Conservation (phyloP, 37 sponge, comb jelly and placozoan species). For the Amphimedon queenslandica region DNA sequence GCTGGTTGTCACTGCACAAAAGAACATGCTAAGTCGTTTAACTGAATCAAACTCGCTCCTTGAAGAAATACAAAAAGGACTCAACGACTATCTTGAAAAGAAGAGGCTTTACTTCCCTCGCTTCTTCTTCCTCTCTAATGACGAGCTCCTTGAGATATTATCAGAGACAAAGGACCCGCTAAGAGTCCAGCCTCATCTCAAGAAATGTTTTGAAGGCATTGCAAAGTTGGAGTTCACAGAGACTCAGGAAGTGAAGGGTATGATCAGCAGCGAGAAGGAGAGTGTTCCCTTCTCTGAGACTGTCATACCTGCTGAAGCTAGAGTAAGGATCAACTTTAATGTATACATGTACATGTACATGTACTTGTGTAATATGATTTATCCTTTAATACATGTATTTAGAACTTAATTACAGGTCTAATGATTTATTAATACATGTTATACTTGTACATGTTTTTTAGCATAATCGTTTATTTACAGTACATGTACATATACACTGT, state of each 20-base stretch:
- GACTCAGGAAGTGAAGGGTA: constrained; percentile 81
- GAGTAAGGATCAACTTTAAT: too few species aligned
- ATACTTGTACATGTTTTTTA: too few species aligned
- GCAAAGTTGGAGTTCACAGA: constrained; percentile 92
- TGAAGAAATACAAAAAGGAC: constrained; percentile 97
- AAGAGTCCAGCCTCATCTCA: constrained; percentile 94
- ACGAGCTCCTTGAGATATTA: constrained; percentile 92
- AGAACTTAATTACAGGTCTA: too few species aligned
- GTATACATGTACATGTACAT: too few species aligned
- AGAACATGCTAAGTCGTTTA: constrained; percentile 78
- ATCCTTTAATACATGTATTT: too few species aligned
- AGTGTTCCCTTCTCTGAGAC: constrained; percentile 79
- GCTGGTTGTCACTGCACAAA: constrained; percentile 71
- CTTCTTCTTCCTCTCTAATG: constrained; percentile 94
- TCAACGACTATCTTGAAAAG: constrained; percentile 97
- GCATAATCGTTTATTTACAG: too few species aligned
- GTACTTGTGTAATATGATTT: too few species aligned
- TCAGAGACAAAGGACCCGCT: constrained; percentile 95
- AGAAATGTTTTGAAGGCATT: constrained; percentile 97
- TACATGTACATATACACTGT: too few species aligned
- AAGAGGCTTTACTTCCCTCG: constrained; percentile 95
- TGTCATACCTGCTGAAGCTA: constrained; percentile 92
- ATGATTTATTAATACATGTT: too few species aligned
- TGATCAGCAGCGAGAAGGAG: constrained; percentile 96
- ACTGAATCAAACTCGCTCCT: constrained; percentile 82